These are phyloP conservation scores for Sciurus niger DNA, from an alignment of 2,113 vertebrate genomes.

Conservation along the genomic window DNA sequence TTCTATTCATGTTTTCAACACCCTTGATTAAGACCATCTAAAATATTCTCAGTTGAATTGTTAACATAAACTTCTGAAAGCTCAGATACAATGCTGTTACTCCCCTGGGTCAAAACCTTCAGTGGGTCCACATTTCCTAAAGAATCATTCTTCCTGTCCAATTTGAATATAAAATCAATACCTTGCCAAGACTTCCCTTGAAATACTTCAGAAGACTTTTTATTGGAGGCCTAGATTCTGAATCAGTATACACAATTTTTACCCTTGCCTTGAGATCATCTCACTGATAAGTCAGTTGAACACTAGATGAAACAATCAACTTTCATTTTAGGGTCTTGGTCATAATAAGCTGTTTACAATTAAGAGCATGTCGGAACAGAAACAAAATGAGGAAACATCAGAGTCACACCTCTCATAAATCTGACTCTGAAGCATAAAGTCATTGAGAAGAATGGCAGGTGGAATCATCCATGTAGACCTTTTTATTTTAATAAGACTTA, in stretches of 20 bases:
- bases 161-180: background rate
- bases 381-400: background rate
- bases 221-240: background rate
- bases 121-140: background rate
- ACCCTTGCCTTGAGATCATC: background rate
- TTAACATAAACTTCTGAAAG: background rate
- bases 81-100: background rate
- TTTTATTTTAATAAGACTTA: background rate
- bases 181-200: background rate
- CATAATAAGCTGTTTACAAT: background rate
- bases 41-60: background rate
- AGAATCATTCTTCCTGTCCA: background rate
- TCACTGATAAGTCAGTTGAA: background rate
- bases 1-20: background rate
- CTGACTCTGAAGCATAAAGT: conserved; percentile 12
- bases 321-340: background rate
- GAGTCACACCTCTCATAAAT: background rate
- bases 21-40: background rate
- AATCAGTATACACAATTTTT: background rate
- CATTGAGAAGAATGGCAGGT: background rate
- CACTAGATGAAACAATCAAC: background rate
- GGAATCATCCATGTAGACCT: background rate
- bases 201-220: conserved; percentile 1
- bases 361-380: background rate
- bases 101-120: conserved; percentile 1